Evolutionary conservation across 2,113 vertebrate species (phyloP), one percentile per base, ranked within the genome.

Genomic region (Plotosus lineatus): DNA sequence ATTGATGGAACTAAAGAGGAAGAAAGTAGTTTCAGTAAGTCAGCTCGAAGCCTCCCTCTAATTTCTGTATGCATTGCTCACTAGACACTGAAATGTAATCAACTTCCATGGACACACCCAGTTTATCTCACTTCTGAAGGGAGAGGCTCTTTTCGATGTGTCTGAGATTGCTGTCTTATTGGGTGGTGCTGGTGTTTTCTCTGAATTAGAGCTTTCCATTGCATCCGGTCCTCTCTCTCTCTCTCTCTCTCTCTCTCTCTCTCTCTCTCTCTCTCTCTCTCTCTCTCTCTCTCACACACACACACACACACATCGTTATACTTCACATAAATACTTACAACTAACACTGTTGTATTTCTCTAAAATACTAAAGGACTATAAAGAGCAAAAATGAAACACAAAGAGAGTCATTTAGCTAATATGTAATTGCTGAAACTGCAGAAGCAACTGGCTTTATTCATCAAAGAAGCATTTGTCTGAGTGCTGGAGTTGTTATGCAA

Each of bases 1-100:
- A 99, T 99, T 77, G 97, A 99, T 90, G 97, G 98, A 88, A 99
- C 97, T 75, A 99, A 97, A 91, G 97, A 99, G 84, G 97, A 99
- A 83, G 97, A 99, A 89, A 98, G 94, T 92, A 96, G 94, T 90
- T 98, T 96, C 86, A 97, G 98, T 99, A 94, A 97, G 97, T 98
- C 82, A 40, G 12, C 63, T 50, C 73, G 63, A 51, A 83, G 81
- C 76, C 85, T 77, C n/a, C 55, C 76, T 40, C 0, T 53, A 0
- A 33, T 75, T 84, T 66, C 76, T 50, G 21, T 48, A 19, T 42
- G 2, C 33, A 28, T 42, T 36, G 15, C 68, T 44, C 28, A 33
- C 58, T 72, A 17, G 17, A 23, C 61, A 33, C 33, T 75, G 50
- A 75, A 21, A 33, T 58, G 21, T 28, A 36, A 15, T 56, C 77